phyloP scores from a whole-genome alignment of 53 echinoderm and acorn worm species.

The Patiria pectinifera region DNA sequence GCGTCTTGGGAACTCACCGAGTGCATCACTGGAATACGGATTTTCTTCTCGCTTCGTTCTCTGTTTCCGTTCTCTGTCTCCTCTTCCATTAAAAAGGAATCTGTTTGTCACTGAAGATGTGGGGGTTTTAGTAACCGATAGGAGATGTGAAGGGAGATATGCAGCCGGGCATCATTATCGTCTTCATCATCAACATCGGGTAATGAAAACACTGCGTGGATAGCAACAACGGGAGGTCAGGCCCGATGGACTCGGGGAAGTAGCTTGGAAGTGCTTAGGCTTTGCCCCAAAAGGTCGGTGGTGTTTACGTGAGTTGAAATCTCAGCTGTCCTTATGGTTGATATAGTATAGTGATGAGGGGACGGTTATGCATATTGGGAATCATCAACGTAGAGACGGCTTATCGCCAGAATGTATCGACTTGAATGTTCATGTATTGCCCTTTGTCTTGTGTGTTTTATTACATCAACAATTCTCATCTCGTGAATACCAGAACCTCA shows the following conservation, averaged over 20 bases:
- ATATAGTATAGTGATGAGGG: not conserved
- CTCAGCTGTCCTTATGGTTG: not conserved
- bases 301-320: conserved; percentile 5
- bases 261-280: not conserved
- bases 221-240: not conserved
- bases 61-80: too few species aligned
- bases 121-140: not conserved
- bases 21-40: conserved; percentile 29
- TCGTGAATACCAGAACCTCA: not conserved
- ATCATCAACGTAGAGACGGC: not conserved
- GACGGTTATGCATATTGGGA: not conserved
- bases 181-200: not conserved
- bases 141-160: not conserved
- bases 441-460: not conserved
- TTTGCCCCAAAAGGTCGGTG: not conserved
- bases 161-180: not conserved
- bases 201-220: conserved; percentile 1
- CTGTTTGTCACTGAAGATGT: not conserved
- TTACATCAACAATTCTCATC: not conserved
- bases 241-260: not conserved
- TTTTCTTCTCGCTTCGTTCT: not conserved
- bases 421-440: not conserved
- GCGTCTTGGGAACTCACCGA: conserved; percentile 14
- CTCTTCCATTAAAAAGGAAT: conserved; percentile 1
- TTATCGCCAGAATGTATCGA: not conserved